These are phyloP conservation scores for Linyphia triangularis DNA, from an alignment of 2,888 invertebrate genomes.

Conservation along the genomic window DNA sequence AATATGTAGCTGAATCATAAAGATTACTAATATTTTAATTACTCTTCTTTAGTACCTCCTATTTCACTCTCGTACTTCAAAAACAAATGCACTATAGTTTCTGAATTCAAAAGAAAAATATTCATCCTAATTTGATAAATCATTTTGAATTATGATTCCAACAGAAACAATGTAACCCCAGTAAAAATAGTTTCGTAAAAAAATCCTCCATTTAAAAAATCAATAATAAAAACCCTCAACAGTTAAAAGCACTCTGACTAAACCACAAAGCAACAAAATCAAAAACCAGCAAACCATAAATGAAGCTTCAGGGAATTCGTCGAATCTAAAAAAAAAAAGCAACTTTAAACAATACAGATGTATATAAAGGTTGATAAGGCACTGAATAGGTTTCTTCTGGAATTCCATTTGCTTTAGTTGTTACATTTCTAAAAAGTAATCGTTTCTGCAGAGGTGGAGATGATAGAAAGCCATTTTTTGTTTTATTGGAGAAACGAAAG, in stretches of 20 bases:
- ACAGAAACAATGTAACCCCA: background rate
- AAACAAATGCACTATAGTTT: no score
- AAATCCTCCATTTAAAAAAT: background rate
- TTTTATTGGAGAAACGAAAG: background rate
- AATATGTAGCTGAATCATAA: no score
- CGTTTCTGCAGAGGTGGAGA: conserved; percentile 41
- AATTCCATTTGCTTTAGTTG: conserved; percentile 54
- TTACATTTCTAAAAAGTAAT: conserved; percentile 38
- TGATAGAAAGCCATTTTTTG: conserved; percentile 28
- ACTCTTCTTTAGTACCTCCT: background rate
- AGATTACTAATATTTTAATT: no score
- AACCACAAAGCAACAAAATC: conserved; percentile 1
- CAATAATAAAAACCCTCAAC: background rate
- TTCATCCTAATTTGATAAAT: background rate
- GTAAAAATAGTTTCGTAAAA: background rate
- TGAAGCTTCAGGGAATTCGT: background rate
- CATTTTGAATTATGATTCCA: background rate
- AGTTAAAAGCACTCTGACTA: no score
- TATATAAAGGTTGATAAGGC: conserved; percentile 44
- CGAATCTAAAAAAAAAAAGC: background rate
- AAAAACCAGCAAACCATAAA: background rate
- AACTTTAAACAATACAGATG: conserved; percentile 20
- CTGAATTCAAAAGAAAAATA: background rate
- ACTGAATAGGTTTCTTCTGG: conserved; percentile 32
- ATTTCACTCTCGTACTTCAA: background rate